Evolutionary conservation across 2,888 invertebrate genomes (phyloP), one percentile per base, ranked within the genome.

Genomic region (Drosophila nr. perissopoda): DNA sequence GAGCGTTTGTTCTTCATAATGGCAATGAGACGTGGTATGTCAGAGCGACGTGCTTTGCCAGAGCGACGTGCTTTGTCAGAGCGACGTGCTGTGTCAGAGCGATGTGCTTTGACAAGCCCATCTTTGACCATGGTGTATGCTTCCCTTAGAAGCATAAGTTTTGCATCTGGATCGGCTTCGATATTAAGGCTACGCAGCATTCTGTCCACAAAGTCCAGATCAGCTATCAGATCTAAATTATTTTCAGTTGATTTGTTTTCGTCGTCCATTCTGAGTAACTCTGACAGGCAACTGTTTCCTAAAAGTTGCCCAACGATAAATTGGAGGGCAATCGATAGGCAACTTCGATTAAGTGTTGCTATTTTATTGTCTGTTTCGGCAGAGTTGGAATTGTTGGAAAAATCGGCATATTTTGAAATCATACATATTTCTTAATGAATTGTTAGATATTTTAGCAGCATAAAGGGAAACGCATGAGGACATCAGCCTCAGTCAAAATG

Each of bases 41-140:
- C 21, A 21, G 21, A 21, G 21, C 21, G 21, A 21, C 21, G 21
- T 21, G 21, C 1, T 21, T n/a, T n/a, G 29, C 6, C 29, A 29
- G 6, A 6, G 31, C 31, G 31, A 8, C 31, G 29, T 0, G 1
- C 7, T 1, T 5, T 2, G n/a, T 0, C 29, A 29, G 6, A 29
- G 29, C 29, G 29, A 29, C 29, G 29, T 2, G 10, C 31, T 8
- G 1, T 29, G 36, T 62, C 60, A 45, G 69, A 79, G 42, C 21
- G 21, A 2, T 5, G 42, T 11, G 21, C 11, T 11, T 21, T 0
- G 42, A 21, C 2, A 27, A 77, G 38, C 6, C 60, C 42, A 45
- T 77, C 65, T 2, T 53, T 49, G 6, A 66, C 76, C 25, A 77
- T 2, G 11, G 70, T 62, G 51, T 75, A 76, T 0, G 42, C 7